These are phyloP conservation scores for Heliconius sara DNA, from an alignment of 2,888 invertebrate species.

Conservation along the genomic window DNA sequence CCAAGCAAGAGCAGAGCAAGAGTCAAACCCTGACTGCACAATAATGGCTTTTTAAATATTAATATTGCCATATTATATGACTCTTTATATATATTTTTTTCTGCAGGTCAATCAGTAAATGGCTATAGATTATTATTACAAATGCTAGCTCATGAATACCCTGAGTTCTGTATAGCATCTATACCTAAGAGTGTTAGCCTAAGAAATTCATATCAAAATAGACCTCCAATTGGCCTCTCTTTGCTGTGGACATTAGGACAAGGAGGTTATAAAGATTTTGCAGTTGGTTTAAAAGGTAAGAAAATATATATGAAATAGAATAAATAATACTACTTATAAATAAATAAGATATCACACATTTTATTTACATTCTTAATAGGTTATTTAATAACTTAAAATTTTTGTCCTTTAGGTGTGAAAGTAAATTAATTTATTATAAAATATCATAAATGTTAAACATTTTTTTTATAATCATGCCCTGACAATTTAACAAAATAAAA, in stretches of 20 bases:
- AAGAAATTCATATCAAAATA: slow-evolving; percentile 90
- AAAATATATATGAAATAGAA: no score
- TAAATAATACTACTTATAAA: no score
- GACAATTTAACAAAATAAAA: no score
- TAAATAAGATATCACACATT: not conserved
- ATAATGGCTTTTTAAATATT: no score
- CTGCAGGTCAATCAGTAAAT: slow-evolving; percentile 81
- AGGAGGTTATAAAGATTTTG: slow-evolving; percentile 86
- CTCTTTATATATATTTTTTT: not conserved
- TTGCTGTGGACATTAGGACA: slow-evolving; percentile 91
- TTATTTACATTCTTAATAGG: not conserved
- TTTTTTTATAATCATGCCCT: not conserved
- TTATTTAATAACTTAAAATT: not conserved
- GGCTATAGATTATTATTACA: slow-evolving; percentile 90
- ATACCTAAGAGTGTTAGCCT: slow-evolving; percentile 86
- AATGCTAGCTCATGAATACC: slow-evolving; percentile 86
- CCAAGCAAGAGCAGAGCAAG: no score
- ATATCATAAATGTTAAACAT: not conserved
- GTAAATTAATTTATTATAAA: no score
- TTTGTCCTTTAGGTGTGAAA: no score
- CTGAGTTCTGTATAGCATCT: slow-evolving; percentile 85
- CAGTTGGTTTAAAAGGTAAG: slow-evolving; percentile 87
- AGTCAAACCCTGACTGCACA: no score
- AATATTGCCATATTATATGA: not conserved
- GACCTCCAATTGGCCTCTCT: slow-evolving; percentile 88